A percentile compares a stretch with the other conserved stretches of the same genome.
These are phyloP conservation scores for Phymatocera aterrima DNA, from an alignment of 2,888 invertebrate species.

Conservation along the genomic window DNA sequence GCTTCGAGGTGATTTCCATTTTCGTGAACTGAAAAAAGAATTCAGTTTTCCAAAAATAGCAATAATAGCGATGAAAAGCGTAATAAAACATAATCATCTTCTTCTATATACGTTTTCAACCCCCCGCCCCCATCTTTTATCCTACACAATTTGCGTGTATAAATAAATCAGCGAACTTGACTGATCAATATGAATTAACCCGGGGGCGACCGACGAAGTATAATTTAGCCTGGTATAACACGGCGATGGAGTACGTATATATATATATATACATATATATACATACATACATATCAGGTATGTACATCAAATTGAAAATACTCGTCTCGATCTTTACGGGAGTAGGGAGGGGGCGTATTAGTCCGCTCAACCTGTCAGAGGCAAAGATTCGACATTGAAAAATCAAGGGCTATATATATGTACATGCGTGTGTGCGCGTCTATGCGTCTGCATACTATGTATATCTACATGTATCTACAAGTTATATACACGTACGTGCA, in stretches of 20 bases:
- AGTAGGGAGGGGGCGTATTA: conserved; percentile 54
- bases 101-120: too few species aligned
- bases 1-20: too few species aligned
- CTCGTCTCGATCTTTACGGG: conserved; percentile 44
- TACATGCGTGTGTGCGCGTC: too few species aligned
- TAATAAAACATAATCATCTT: too few species aligned
- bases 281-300: too few species aligned
- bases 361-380: conserved; percentile 41
- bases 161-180: conserved; percentile 39
- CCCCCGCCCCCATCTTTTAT: background rate
- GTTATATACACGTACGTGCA: too few species aligned
- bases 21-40: too few species aligned
- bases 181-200: conserved; percentile 43
- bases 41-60: too few species aligned
- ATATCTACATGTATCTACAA: background rate
- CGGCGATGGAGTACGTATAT: conserved; percentile 38
- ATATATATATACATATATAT: conserved; percentile 6
- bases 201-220: conserved; percentile 42
- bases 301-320: conserved; percentile 37
- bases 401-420: conserved; percentile 7
- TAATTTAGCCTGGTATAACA: conserved; percentile 43
- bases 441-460: background rate
- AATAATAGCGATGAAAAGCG: too few species aligned
- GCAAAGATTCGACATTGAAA: conserved; percentile 27
- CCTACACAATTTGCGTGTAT: background rate